Evolutionary conservation across 2,888 invertebrate genomes (phyloP).

Genomic region (Osmoderma eremita): DNA sequence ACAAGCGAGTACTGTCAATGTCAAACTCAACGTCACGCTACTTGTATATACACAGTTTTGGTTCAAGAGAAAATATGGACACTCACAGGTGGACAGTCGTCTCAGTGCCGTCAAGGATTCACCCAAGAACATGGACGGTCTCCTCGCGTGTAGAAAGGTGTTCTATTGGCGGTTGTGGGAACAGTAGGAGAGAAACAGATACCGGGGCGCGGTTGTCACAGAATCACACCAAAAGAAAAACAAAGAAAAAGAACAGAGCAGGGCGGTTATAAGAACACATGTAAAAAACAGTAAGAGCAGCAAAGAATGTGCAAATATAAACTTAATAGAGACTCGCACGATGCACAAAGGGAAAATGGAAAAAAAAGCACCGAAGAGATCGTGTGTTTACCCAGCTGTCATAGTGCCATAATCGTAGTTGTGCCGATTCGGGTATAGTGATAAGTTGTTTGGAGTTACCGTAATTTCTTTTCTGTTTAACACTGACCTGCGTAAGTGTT

Average conservation of each 20-base stretch:
- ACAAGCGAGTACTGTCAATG: too few relatives aligned
- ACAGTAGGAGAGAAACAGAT: conserved; percentile 7
- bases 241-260: conserved; percentile 39
- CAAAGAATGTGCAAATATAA: neutral
- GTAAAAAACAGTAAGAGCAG: neutral
- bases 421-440: too few relatives aligned
- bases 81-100: conserved; percentile 54
- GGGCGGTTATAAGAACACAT: conserved; percentile 40
- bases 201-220: conserved; percentile 8
- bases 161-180: conserved; percentile 52
- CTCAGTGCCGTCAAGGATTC: conserved; percentile 59
- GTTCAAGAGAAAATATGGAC: conserved; percentile 19
- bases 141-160: conserved; percentile 60
- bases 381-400: too few relatives aligned
- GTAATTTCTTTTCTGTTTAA: too few relatives aligned
- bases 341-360: too few relatives aligned
- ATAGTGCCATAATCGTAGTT: too few relatives aligned
- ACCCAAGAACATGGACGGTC: conserved; percentile 58
- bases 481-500: too few relatives aligned
- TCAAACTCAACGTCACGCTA: too few relatives aligned
- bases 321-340: too few relatives aligned
- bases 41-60: conserved; percentile 26
- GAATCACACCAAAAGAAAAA: conserved; percentile 45
- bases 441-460: too few relatives aligned
- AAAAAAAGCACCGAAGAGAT: too few relatives aligned